A percentile compares a stretch with the other conserved stretches of the same genome.
Conservation (phyloP, 2,797 vertebrate species). For the Phataginus tetradactyla region DNA sequence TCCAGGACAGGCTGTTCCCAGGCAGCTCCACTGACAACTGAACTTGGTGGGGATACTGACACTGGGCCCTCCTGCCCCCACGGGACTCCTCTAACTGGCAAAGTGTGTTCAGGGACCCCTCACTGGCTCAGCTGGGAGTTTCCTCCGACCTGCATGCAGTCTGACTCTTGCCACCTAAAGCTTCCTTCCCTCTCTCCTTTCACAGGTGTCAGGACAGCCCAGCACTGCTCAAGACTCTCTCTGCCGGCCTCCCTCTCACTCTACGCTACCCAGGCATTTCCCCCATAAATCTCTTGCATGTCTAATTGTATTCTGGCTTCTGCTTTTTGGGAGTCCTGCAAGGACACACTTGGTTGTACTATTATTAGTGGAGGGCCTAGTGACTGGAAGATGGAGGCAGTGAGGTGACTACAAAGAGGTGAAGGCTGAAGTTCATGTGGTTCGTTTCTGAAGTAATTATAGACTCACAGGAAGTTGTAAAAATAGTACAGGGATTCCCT, state of each 20-base stretch:
- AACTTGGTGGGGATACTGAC: background rate
- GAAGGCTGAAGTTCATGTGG: background rate
- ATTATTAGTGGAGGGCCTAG: background rate
- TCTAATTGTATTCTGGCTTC: conserved; percentile 8
- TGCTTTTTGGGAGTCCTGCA: background rate
- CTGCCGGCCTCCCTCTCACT: background rate
- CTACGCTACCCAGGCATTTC: background rate
- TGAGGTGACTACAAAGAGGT: background rate
- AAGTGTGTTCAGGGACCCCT: background rate
- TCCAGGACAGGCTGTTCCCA: background rate
- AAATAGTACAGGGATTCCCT: background rate
- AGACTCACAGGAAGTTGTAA: background rate
- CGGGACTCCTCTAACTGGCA: background rate
- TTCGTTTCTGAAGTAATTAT: conserved; percentile 8
- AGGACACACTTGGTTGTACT: background rate
- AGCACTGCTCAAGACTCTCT: background rate
- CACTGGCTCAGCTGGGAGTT: background rate
- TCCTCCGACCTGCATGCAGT: background rate
- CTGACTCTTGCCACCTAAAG: background rate
- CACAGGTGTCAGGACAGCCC: background rate
- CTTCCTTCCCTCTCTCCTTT: background rate
- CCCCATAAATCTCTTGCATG: background rate
- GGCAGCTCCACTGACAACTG: background rate
- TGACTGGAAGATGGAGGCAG: background rate
- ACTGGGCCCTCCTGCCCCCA: rapidly evolving